phyloP scores from a whole-genome alignment of 2,113 vertebrate species.

The Argyrosomus japonicus region DNA sequence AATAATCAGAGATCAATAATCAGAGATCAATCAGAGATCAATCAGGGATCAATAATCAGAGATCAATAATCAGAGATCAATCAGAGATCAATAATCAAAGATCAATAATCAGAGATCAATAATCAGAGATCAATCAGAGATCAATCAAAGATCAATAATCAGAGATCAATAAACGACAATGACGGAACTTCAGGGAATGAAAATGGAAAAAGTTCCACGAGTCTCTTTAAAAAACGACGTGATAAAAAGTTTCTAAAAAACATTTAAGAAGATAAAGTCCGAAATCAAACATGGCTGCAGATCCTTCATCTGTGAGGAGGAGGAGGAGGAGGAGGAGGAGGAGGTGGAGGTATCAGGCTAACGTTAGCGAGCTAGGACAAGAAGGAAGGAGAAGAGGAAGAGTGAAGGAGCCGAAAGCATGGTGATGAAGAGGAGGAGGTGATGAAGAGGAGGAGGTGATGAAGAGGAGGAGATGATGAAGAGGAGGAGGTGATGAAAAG shows the following conservation, averaged over 20 bases:
- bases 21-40: background rate
- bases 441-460: background rate
- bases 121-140: background rate
- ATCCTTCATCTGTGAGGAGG: constrained; percentile 20
- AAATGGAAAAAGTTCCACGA: background rate
- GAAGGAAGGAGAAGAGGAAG: background rate
- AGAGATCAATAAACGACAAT: background rate
- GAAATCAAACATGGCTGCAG: constrained; percentile 52
- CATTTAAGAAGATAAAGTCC: background rate
- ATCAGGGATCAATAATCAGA: background rate
- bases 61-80: background rate
- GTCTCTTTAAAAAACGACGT: constrained; percentile 1
- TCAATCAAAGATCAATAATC: background rate
- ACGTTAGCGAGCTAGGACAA: no score
- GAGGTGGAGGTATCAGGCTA: background rate
- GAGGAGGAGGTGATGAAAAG: background rate
- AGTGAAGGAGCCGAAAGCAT: background rate
- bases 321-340: background rate
- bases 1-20: background rate
- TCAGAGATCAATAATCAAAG: background rate
- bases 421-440: background rate
- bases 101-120: background rate
- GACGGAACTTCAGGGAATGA: background rate
- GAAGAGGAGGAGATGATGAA: background rate
- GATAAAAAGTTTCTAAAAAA: constrained; percentile 14